Evolutionary conservation across 2,113 vertebrate genomes (phyloP), one percentile per base, ranked within the genome.

Genomic region (Ceratotherium simum): DNA sequence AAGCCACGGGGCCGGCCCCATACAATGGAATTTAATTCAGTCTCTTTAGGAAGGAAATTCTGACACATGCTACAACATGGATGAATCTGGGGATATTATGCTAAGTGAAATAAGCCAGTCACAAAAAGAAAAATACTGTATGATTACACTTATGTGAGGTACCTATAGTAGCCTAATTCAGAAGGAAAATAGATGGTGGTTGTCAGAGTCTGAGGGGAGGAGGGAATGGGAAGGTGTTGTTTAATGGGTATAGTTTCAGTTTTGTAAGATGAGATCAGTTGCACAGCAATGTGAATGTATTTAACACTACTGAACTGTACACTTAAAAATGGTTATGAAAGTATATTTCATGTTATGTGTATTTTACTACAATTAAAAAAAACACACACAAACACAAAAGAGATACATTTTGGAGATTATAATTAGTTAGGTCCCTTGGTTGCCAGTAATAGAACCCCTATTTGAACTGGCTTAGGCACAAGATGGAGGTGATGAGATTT

Each of bases 361-460:
- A 95, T 90, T 97, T 96, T 84, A 84, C 48, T n/a, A 79, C 27
- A 83, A 82, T n/a, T 75, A 73, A n/a, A 73, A 69, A n/a, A 87
- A 64, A 75, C 5, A 46, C 3, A 33, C 17, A 33, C 14, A 56
- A 29, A 86, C 23, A 56, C 6, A 70, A 42, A 39, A 27, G 33
- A 82, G 14, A 79, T 39, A 70, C 29, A 78, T 94, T 87, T 83
- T 92, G n/a, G 54, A 94, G 51, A 75, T 65, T 96, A 64, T 58
- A 78, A 90, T 96, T 81, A 86, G 39, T 78, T 62, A 79, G 27
- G 31, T 9, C n/a, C 79, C 69, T 65, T 93, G 56, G 54, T 62
- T 98, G 54, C 67, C 96, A 86, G 39, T 67, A 67, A 92, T 8
- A 95, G 56, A 89, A 95, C 17, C 29, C 51, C n/a, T 91, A 3